Evolutionary conservation across 2,113 vertebrate species (phyloP).

Genomic region (Hylia prasina): DNA sequence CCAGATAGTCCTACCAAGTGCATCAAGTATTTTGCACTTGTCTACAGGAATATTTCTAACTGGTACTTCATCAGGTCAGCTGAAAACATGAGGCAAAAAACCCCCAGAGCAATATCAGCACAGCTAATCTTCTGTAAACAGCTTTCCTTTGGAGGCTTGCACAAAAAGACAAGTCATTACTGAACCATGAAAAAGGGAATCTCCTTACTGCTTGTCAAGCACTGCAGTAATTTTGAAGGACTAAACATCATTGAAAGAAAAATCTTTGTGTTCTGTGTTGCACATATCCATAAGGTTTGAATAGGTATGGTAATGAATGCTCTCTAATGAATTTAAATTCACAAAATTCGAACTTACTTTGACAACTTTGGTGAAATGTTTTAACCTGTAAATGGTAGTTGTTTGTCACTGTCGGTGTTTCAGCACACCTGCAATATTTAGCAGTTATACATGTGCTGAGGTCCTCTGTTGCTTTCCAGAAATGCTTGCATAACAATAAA

Average conservation of each 20-base stretch:
- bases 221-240: neutral
- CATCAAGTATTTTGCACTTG: neutral
- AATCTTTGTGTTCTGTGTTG: neutral
- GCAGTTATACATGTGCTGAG: neutral
- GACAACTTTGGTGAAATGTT: neutral
- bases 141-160: neutral
- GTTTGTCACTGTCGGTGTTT: neutral
- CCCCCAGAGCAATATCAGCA: neutral
- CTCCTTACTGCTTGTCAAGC: neutral
- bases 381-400: neutral
- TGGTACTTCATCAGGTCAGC: neutral
- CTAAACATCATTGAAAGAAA: neutral
- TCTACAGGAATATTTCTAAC: neutral
- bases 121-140: neutral
- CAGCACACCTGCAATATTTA: neutral
- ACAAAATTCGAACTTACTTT: neutral
- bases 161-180: neutral
- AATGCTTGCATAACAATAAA: neutral
- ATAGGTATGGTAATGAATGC: neutral
- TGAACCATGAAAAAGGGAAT: neutral
- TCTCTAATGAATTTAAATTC: neutral
- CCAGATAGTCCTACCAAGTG: neutral
- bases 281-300: neutral
- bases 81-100: neutral
- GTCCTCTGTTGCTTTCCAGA: neutral